Conservation (phyloP, 1,140 invertebrate genomes). For the Zophobas atratus region DNA sequence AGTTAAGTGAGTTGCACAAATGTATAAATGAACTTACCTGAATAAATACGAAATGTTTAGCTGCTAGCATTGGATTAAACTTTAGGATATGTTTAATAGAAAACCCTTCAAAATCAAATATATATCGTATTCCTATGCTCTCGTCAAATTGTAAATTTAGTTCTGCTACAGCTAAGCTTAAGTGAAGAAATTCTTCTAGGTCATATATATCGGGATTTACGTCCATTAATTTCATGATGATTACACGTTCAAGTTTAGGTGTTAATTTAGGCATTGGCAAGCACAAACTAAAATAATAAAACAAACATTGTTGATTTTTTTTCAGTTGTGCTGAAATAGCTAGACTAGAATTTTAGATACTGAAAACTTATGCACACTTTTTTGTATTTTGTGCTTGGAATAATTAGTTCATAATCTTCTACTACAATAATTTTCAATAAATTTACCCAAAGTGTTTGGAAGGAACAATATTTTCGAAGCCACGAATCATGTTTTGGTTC, state of each 20-base stretch:
- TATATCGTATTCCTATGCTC: not conserved
- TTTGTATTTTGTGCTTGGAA: too few relatives aligned
- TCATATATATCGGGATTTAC: not conserved
- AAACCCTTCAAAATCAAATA: not conserved
- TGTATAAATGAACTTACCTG: not conserved
- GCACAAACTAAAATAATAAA: slow-evolving; percentile 1
- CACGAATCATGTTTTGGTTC: not conserved
- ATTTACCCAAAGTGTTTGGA: not conserved
- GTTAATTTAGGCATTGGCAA: slow-evolving; percentile 16
- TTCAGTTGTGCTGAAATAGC: not conserved
- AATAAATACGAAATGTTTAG: too few relatives aligned
- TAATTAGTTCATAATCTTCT: too few relatives aligned
- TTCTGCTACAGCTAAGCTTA: not conserved
- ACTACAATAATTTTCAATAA: too few relatives aligned
- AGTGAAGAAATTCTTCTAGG: not conserved
- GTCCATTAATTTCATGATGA: not conserved
- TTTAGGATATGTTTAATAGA: not conserved
- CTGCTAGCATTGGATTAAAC: not conserved
- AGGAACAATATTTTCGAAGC: not conserved
- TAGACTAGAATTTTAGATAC: too few relatives aligned
- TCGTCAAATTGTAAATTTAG: slow-evolving; percentile 4
- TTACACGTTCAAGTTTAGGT: not conserved
- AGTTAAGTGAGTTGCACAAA: not conserved
- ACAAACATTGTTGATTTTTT: not conserved
- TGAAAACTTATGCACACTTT: too few relatives aligned